Evolutionary conservation across 2,113 vertebrate species (phyloP).

Genomic region (Salvator merianae): DNA sequence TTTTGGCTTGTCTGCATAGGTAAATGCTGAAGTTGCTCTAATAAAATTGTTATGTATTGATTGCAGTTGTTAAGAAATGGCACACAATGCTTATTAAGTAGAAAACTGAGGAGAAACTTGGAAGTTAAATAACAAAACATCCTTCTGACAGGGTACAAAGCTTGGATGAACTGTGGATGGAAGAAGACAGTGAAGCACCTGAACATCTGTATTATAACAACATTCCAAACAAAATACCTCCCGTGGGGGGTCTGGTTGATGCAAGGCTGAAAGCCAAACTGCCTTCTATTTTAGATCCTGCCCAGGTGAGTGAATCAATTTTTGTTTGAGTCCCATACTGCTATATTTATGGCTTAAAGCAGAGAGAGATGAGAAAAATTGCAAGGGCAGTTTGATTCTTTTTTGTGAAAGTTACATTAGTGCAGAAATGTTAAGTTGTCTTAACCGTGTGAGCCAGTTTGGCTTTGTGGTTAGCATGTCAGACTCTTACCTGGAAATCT

Average conservation of each 20-base stretch:
- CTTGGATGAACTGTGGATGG: slow-evolving; percentile 91
- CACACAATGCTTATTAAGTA: neutral
- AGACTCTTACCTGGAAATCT: too few relatives aligned
- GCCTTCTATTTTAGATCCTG: slow-evolving; percentile 67
- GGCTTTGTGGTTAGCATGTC: too few relatives aligned
- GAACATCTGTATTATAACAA: slow-evolving; percentile 95
- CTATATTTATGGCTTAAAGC: neutral
- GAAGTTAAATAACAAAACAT: slow-evolving; percentile 20
- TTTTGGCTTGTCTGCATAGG: neutral
- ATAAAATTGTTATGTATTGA: neutral
- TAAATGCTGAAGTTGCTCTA: slow-evolving; percentile 1
- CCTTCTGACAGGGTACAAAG: slow-evolving; percentile 85
- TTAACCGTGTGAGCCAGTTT: too few relatives aligned
- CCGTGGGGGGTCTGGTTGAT: slow-evolving; percentile 87
- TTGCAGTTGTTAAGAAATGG: neutral
- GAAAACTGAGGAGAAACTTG: neutral
- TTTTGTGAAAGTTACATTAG: too few relatives aligned
- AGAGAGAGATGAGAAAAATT: too few relatives aligned
- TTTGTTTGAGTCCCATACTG: neutral
- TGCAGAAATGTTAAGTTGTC: too few relatives aligned
- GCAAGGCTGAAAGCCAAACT: slow-evolving; percentile 80
- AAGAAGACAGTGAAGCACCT: slow-evolving; percentile 84
- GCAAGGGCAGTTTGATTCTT: too few relatives aligned
- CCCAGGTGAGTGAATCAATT: slow-evolving; percentile 73
- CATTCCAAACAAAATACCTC: slow-evolving; percentile 90